Conservation (phyloP, 2,113 vertebrate species). For the Paracanthobrama guichenoti region DNA sequence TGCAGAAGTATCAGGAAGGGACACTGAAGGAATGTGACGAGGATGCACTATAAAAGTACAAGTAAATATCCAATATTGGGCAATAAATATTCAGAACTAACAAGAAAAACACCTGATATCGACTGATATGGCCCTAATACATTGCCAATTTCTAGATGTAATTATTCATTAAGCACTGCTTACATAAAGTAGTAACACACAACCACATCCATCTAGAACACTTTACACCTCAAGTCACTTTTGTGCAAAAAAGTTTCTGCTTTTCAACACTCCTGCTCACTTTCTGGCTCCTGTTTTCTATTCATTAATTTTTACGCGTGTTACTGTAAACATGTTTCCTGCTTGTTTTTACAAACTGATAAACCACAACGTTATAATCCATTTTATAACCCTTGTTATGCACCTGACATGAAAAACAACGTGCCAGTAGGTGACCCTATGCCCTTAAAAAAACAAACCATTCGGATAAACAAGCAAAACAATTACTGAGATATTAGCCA, state of each 20-base stretch:
- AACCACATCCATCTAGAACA: not conserved
- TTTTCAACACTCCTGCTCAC: not conserved
- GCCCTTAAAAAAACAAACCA: not conserved
- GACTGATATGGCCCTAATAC: not conserved
- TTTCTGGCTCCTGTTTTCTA: not conserved
- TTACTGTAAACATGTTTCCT: not conserved
- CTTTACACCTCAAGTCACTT: not conserved
- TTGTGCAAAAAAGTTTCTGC: not conserved
- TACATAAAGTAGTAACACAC: not conserved
- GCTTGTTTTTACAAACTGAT: not conserved
- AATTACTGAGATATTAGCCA: not conserved
- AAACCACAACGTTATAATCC: not conserved
- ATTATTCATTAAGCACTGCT: not conserved
- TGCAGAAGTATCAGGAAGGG: no score
- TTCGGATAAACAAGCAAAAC: constrained; percentile 15
- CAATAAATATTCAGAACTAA: not conserved
- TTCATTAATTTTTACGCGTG: not conserved
- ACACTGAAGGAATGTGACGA: no score
- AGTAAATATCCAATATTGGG: not conserved
- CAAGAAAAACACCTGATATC: not conserved
- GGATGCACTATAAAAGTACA: not conserved
- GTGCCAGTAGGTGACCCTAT: constrained; percentile 47
- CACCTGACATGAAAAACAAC: not conserved
- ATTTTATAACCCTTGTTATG: not conserved
- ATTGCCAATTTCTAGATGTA: not conserved